Evolutionary conservation across 1,140 invertebrate species (phyloP).

Genomic region (Drosophila ironensis): DNA sequence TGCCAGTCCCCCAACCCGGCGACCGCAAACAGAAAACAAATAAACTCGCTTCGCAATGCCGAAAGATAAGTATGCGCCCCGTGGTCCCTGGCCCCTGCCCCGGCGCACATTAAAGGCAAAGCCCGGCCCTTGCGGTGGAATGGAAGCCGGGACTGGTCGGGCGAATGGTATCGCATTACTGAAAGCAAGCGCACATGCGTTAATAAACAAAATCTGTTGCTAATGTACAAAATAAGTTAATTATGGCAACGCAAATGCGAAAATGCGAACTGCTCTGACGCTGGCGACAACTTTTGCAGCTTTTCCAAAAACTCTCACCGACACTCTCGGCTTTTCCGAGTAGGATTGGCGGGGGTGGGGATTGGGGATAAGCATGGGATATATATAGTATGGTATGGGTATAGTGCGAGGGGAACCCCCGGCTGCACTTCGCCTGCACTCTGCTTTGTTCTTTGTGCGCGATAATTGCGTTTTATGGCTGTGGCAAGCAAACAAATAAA

Average conservation of each 20-base stretch:
- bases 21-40: conserved; percentile 76
- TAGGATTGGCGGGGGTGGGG: neutral
- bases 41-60: conserved; percentile 66
- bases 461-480: conserved; percentile 66
- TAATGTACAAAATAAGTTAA: conserved; percentile 78
- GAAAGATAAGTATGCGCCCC: conserved; percentile 71
- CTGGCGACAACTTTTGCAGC: conserved; percentile 58
- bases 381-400: too few species aligned
- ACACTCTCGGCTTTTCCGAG: conserved; percentile 11
- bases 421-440: conserved; percentile 27
- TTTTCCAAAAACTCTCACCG: conserved; percentile 46
- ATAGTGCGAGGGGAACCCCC: conserved; percentile 6
- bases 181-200: conserved; percentile 60
- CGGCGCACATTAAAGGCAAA: conserved; percentile 38
- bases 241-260: conserved; percentile 65
- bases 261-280: conserved; percentile 38
- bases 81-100: conserved; percentile 14
- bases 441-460: conserved; percentile 40
- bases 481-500: conserved; percentile 42
- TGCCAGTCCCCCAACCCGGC: conserved; percentile 12
- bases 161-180: conserved; percentile 49
- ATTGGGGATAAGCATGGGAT: neutral
- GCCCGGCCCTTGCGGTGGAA: neutral
- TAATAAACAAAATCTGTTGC: conserved; percentile 79
- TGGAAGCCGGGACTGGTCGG: conserved; percentile 2